phyloP scores from a whole-genome alignment of 2,888 invertebrate genomes.

The Phyllotreta striolata region DNA sequence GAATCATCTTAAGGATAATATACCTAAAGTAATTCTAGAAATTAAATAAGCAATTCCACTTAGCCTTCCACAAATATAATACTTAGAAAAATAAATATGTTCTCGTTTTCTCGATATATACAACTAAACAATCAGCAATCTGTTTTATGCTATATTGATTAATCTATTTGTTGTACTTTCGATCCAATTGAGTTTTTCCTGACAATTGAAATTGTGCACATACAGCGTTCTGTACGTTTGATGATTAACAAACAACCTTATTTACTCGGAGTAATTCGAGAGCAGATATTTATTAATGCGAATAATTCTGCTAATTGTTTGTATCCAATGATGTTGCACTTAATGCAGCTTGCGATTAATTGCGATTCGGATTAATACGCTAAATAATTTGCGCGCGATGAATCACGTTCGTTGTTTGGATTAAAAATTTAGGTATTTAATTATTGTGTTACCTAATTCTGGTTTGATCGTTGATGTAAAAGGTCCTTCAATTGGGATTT shows the following conservation, averaged over 20 bases:
- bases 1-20: too few species aligned
- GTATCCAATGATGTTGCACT: background rate
- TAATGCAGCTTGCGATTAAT: background rate
- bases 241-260: conserved; percentile 11
- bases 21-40: background rate
- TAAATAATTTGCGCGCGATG: too few species aligned
- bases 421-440: too few species aligned
- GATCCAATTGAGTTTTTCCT: conserved; percentile 24
- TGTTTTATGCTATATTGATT: conserved; percentile 36
- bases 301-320: conserved; percentile 4
- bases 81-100: background rate
- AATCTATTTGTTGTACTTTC: conserved; percentile 29
- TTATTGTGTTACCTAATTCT: too few species aligned
- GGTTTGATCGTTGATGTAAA: conserved; percentile 1
- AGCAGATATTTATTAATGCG: background rate
- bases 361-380: background rate
- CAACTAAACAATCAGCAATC: conserved; percentile 26
- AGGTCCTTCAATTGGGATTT: conserved; percentile 6
- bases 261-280: conserved; percentile 9
- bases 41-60: background rate
- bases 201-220: conserved; percentile 24
- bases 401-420: too few species aligned
- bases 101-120: background rate
- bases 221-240: conserved; percentile 8
- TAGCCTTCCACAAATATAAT: too few species aligned